Conservation (phyloP, 2,888 invertebrate genomes). For the Lasioglossum lativentre region DNA sequence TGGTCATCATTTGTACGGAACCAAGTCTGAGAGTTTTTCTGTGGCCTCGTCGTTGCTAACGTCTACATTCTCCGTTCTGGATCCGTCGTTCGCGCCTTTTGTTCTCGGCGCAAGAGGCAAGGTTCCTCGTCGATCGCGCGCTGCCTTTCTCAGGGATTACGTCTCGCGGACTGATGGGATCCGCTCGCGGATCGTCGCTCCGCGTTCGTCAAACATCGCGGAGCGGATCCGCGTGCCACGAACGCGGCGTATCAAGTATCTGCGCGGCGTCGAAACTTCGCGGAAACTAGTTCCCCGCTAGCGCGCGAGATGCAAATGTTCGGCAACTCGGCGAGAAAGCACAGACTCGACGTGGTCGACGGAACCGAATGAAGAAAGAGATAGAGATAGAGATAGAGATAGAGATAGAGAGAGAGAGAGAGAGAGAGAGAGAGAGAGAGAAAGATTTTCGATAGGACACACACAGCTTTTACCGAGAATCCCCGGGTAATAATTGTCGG, state of each 20-base stretch:
- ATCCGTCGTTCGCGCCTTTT: not conserved
- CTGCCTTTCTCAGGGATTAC: not conserved
- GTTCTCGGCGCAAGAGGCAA: not conserved
- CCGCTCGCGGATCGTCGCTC: constrained; percentile 14
- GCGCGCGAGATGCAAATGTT: not conserved
- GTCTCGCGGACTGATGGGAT: constrained; percentile 8
- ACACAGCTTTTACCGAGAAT: not conserved
- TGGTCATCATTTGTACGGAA: not conserved
- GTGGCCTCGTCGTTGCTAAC: not conserved
- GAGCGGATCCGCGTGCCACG: not conserved
- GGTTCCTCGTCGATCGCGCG: not conserved
- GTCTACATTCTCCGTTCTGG: not conserved
- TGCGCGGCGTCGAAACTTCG: not conserved
- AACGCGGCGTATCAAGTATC: not conserved
- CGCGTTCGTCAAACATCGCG: constrained; percentile 7
- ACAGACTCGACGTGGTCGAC: not conserved
- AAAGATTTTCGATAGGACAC: not conserved
- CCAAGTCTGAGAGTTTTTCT: not conserved
- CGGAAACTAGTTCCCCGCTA: not conserved
- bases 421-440: not conserved
- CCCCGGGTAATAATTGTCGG: constrained; percentile 4
- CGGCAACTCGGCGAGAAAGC: not conserved
- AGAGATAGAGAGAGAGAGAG: no score
- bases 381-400: not conserved
- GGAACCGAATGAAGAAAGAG: not conserved